phyloP scores from a whole-genome alignment of 2,797 vertebrate genomes.

The Ceryle rudis region DNA sequence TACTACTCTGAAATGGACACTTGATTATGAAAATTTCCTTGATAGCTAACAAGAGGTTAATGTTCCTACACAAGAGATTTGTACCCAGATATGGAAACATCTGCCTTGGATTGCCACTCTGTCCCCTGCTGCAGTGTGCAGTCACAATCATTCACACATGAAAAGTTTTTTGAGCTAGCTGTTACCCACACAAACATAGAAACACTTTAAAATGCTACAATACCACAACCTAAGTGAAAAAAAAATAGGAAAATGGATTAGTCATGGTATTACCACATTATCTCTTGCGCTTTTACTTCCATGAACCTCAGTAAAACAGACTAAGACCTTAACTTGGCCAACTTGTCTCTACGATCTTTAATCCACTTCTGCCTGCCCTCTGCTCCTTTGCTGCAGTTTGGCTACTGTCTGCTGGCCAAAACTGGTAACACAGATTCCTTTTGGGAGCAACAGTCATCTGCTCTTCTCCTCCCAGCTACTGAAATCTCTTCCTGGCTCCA shows the following conservation, averaged over 20 bases:
- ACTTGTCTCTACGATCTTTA: background rate
- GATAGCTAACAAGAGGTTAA: background rate
- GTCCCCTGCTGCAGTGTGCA: fast-evolving
- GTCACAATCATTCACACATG: background rate
- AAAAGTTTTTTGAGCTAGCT: background rate
- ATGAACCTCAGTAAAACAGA: background rate
- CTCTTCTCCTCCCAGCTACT: background rate
- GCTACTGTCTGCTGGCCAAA: background rate
- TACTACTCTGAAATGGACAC: background rate
- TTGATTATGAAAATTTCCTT: background rate
- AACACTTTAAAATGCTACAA: background rate
- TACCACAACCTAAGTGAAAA: fast-evolving
- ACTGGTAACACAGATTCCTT: background rate
- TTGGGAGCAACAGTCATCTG: background rate
- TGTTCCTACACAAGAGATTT: fast-evolving
- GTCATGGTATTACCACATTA: fast-evolving
- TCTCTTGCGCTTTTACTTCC: background rate
- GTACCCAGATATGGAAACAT: background rate
- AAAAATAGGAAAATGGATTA: background rate
- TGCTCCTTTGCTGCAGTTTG: background rate
- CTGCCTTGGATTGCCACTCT: background rate
- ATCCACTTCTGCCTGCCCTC: background rate
- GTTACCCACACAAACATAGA: background rate
- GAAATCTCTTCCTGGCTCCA: background rate
- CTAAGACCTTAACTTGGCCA: background rate